Evolutionary conservation across 2,888 invertebrate species (phyloP).

Genomic region (Xanthia togata): DNA sequence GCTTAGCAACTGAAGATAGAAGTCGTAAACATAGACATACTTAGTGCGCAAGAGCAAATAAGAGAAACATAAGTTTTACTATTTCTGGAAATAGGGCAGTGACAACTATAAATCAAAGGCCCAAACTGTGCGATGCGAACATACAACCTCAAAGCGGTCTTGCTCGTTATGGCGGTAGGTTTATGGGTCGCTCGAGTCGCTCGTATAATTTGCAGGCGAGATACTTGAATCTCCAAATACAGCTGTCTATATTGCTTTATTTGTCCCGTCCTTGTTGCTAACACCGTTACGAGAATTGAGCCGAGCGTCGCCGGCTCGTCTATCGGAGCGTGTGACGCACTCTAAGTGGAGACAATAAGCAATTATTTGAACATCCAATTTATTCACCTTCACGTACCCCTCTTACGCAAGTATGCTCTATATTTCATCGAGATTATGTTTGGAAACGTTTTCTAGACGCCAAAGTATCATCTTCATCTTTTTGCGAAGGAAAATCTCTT

Average conservation of each 20-base stretch:
- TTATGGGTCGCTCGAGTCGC: slow-evolving; percentile 65
- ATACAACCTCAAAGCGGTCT: slow-evolving; percentile 55
- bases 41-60: slow-evolving; percentile 31
- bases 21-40: slow-evolving; percentile 24
- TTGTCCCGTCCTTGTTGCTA: slow-evolving; percentile 68
- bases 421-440: slow-evolving; percentile 45
- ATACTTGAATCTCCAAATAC: slow-evolving; percentile 71
- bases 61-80: slow-evolving; percentile 31
- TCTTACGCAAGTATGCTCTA: slow-evolving; percentile 47
- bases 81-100: slow-evolving; percentile 49
- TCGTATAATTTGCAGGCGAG: slow-evolving; percentile 65
- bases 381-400: slow-evolving; percentile 54
- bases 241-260: slow-evolving; percentile 74
- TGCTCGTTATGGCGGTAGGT: slow-evolving; percentile 58
- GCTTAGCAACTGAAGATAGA: slow-evolving; percentile 18
- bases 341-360: slow-evolving; percentile 62
- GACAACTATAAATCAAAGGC: slow-evolving; percentile 51
- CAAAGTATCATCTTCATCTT: slow-evolving; percentile 34
- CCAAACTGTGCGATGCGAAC: slow-evolving; percentile 40
- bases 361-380: slow-evolving; percentile 61
- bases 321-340: slow-evolving; percentile 61
- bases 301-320: slow-evolving; percentile 61
- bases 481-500: slow-evolving; percentile 27
- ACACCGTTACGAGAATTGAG: slow-evolving; percentile 58
- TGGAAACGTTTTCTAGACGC: slow-evolving; percentile 35